A percentile compares a stretch with the other conserved stretches of the same genome.
These are phyloP conservation scores for Lateolabrax maculatus DNA, from an alignment of 2,797 vertebrate genomes.

Conservation along the genomic window DNA sequence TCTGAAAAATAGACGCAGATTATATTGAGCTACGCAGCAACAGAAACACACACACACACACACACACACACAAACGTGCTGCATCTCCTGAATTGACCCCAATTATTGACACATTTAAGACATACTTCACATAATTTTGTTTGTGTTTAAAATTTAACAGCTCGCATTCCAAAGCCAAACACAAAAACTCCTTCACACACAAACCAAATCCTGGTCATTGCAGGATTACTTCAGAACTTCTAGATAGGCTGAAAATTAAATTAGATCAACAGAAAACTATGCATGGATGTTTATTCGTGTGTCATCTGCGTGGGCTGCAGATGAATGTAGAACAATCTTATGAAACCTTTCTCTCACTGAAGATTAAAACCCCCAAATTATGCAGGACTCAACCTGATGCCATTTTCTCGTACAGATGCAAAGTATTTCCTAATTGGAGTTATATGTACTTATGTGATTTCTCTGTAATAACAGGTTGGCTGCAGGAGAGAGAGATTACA, in stretches of 20 bases:
- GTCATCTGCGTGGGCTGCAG: background rate
- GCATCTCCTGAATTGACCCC: conserved; percentile 48
- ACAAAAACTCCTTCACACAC: background rate
- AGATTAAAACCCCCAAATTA: conserved; percentile 46
- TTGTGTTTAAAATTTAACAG: conserved; percentile 32
- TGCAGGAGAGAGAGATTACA: conserved; percentile 32
- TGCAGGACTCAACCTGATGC: conserved; percentile 44
- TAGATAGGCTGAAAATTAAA: background rate
- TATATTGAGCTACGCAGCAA: conserved; percentile 34
- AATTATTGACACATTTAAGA: conserved; percentile 14
- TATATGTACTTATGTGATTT: conserved; percentile 39
- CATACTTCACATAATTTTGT: conserved; percentile 13
- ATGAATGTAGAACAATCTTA: conserved; percentile 9
- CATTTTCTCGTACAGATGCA: background rate
- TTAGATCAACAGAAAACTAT: background rate
- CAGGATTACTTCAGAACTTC: background rate
- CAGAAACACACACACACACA: conserved; percentile 34
- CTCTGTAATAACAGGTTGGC: conserved; percentile 52
- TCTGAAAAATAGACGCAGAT: conserved; percentile 63
- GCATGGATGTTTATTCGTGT: background rate
- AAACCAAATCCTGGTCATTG: background rate
- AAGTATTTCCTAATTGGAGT: conserved; percentile 56
- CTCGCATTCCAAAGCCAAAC: conserved; percentile 6
- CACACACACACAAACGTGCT: conserved; percentile 5
- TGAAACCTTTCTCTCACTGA: conserved; percentile 20